phyloP scores from a whole-genome alignment of 1,140 invertebrate genomes.

The Drosophila baimaii region DNA sequence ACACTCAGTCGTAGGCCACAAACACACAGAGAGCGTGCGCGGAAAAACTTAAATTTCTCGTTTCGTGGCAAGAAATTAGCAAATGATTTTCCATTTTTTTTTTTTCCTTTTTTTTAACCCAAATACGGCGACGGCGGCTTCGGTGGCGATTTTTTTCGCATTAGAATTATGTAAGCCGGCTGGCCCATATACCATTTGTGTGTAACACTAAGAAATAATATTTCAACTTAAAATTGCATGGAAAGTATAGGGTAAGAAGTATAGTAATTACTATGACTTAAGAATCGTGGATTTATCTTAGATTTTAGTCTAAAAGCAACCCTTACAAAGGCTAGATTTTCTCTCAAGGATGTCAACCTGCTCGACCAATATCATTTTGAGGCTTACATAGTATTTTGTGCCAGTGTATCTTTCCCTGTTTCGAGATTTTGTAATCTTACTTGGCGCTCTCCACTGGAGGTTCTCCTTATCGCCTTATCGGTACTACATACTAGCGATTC shows the following conservation, averaged over 20 bases:
- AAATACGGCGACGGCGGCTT: constrained; percentile 65
- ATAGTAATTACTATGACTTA: not conserved
- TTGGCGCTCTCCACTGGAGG: constrained; percentile 42
- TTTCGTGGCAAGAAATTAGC: constrained; percentile 80
- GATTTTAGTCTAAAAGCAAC: not conserved
- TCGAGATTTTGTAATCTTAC: constrained; percentile 44
- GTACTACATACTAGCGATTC: constrained; percentile 9
- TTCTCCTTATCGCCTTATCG: constrained; percentile 55
- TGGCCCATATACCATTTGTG: constrained; percentile 28
- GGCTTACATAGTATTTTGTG: no score
- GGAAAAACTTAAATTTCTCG: constrained; percentile 82
- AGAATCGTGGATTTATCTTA: not conserved
- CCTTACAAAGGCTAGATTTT: not conserved
- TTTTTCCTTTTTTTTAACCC: constrained; percentile 67
- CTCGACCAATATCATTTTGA: not conserved
- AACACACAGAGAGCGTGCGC: constrained; percentile 43
- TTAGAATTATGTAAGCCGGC: constrained; percentile 76
- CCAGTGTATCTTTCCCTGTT: constrained; percentile 6
- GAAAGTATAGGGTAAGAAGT: not conserved
- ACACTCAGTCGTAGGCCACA: constrained; percentile 16
- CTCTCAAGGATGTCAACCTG: not conserved
- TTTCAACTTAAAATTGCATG: no score
- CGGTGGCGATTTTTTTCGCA: constrained; percentile 45
- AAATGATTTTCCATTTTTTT: constrained; percentile 76
- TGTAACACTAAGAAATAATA: constrained; percentile 14